Conservation (phyloP, 2,888 invertebrate species). For the Cosmia trapezina region DNA sequence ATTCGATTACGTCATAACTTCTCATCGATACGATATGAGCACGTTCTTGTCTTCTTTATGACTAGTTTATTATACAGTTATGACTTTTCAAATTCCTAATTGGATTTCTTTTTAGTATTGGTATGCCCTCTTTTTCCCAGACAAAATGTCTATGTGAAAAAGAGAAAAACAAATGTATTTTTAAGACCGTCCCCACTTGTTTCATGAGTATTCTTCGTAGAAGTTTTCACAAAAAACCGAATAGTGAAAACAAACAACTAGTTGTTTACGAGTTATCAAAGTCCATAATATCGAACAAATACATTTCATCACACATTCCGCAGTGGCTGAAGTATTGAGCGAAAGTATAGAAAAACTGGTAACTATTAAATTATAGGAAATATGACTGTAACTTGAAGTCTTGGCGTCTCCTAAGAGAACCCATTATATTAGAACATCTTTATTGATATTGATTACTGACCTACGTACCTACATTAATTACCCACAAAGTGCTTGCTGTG, state of each 20-base stretch:
- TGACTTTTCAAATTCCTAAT: slow-evolving; percentile 39
- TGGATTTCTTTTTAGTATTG: slow-evolving; percentile 26
- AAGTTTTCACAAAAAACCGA: slow-evolving; percentile 50
- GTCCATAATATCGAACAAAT: slow-evolving; percentile 67
- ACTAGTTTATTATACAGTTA: slow-evolving; percentile 28
- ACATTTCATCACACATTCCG: slow-evolving; percentile 61
- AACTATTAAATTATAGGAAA: slow-evolving; percentile 41
- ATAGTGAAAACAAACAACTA: slow-evolving; percentile 67
- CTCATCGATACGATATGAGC: slow-evolving; percentile 14
- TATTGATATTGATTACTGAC: slow-evolving; percentile 17
- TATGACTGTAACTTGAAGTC: slow-evolving; percentile 8
- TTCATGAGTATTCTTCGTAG: slow-evolving; percentile 57
- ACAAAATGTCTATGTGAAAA: slow-evolving; percentile 33
- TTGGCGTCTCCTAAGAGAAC: slow-evolving; percentile 4
- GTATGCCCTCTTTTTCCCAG: slow-evolving; percentile 1
- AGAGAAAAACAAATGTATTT: slow-evolving; percentile 58
- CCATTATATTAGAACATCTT: slow-evolving; percentile 12
- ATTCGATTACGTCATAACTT: slow-evolving; percentile 61
- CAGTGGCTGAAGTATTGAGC: slow-evolving; percentile 43
- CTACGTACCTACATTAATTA: slow-evolving; percentile 17
- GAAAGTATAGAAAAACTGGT: slow-evolving; percentile 41
- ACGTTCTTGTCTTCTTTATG: slow-evolving; percentile 22
- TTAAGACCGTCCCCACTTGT: slow-evolving; percentile 50
- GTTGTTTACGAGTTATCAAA: slow-evolving; percentile 69
- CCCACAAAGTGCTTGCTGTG: too few relatives aligned